Evolutionary conservation across 2,113 vertebrate species (phyloP).

Genomic region (Campylomormyrus numenius): DNA sequence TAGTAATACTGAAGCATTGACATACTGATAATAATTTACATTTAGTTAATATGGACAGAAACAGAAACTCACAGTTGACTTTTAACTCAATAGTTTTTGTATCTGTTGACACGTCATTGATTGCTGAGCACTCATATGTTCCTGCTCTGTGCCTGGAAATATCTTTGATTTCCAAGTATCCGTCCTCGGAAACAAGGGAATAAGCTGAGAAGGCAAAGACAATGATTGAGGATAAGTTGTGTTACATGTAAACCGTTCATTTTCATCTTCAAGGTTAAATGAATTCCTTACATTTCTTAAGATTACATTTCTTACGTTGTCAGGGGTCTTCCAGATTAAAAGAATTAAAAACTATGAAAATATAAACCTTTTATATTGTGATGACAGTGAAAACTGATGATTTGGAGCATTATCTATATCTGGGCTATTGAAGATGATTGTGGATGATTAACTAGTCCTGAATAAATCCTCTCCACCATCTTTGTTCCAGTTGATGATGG

Average conservation of each 20-base stretch:
- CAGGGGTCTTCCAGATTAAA: background rate
- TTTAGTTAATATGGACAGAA: background rate
- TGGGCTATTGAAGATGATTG: background rate
- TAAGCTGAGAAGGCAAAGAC: slow-evolving; percentile 49
- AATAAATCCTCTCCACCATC: background rate
- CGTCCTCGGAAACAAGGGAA: slow-evolving; percentile 77
- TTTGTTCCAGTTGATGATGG: background rate
- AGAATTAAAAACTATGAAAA: background rate
- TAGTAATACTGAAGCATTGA: background rate
- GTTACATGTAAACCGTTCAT: background rate
- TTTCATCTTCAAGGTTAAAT: background rate
- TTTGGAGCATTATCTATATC: background rate
- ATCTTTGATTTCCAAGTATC: slow-evolving; percentile 85
- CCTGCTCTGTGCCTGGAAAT: slow-evolving; percentile 82
- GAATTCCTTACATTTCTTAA: background rate
- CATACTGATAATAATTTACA: background rate
- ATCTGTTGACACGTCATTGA: slow-evolving; percentile 81
- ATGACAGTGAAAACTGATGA: background rate
- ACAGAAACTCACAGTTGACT: slow-evolving; percentile 81
- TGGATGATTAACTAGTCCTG: background rate
- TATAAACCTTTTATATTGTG: background rate
- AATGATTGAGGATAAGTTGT: background rate
- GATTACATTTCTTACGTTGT: background rate
- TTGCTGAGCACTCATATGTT: slow-evolving; percentile 85
- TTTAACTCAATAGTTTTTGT: slow-evolving; percentile 81